Evolutionary conservation across 2,113 vertebrate genomes (phyloP).

Genomic region (Petaurus breviceps): DNA sequence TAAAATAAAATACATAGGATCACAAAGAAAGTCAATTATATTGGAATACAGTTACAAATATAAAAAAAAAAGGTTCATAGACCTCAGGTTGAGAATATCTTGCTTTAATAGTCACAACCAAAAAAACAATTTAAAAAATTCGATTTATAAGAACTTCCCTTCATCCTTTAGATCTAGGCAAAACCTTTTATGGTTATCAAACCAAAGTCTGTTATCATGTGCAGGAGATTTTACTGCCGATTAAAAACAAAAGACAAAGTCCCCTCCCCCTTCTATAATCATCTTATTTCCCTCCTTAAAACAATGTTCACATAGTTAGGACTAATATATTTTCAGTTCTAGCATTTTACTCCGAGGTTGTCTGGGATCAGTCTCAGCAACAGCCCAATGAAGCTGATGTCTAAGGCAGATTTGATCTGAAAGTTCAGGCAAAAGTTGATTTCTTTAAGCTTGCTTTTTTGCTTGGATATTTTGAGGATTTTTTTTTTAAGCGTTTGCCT

Average conservation of each 20-base stretch:
- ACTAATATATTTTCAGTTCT: neutral
- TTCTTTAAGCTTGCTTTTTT: constrained; percentile 48
- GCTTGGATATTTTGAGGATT: neutral
- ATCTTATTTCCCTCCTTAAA: constrained; percentile 8
- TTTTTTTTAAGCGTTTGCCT: constrained; percentile 31
- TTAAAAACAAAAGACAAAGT: constrained; percentile 28
- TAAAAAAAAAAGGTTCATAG: neutral
- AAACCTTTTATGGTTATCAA: neutral
- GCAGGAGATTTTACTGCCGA: neutral
- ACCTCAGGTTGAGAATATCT: neutral
- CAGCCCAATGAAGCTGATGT: constrained; percentile 4
- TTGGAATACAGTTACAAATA: neutral
- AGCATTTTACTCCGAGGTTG: neutral
- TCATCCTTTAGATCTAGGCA: constrained; percentile 33
- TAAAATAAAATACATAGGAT: neutral
- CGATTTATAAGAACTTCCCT: neutral
- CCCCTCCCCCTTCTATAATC: neutral
- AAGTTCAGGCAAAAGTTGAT: constrained; percentile 41
- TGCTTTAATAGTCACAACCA: neutral
- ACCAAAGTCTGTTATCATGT: neutral
- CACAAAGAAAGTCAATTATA: neutral
- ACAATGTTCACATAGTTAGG: neutral
- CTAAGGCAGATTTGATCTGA: constrained; percentile 45
- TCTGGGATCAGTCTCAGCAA: neutral
- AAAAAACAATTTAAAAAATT: constrained; percentile 1